These are phyloP conservation scores for Gnatocerus cornutus DNA, from an alignment of 2,888 invertebrate genomes.

Conservation along the genomic window DNA sequence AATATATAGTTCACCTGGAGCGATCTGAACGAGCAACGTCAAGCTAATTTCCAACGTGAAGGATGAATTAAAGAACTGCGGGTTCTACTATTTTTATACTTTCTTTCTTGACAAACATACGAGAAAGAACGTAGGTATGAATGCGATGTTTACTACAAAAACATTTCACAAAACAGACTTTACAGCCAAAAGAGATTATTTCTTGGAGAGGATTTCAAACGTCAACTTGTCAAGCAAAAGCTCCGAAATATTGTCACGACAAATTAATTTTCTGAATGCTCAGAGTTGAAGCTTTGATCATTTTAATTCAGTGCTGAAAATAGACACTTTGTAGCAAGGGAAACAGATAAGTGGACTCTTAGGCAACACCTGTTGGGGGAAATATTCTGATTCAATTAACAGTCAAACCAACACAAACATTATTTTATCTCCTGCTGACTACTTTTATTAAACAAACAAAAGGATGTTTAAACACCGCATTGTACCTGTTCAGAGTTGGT, in stretches of 20 bases:
- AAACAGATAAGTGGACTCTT: neutral
- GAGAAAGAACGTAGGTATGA: too few relatives aligned
- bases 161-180: too few relatives aligned
- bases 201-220: too few relatives aligned
- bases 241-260: too few relatives aligned
- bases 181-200: too few relatives aligned
- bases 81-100: neutral
- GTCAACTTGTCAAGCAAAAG: too few relatives aligned
- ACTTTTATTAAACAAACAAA: neutral
- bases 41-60: slow-evolving; percentile 3
- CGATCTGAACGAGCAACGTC: neutral
- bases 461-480: neutral
- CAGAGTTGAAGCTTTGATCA: too few relatives aligned
- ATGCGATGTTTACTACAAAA: too few relatives aligned
- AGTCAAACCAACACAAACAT: slow-evolving; percentile 1
- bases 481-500: neutral
- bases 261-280: too few relatives aligned
- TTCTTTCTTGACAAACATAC: neutral
- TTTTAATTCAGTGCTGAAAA: too few relatives aligned
- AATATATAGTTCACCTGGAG: neutral
- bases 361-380: neutral
- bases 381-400: slow-evolving; percentile 4
- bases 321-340: neutral
- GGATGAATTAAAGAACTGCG: neutral
- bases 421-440: neutral